phyloP scores from a whole-genome alignment of 2,888 invertebrate species.

The Aquatica leii region DNA sequence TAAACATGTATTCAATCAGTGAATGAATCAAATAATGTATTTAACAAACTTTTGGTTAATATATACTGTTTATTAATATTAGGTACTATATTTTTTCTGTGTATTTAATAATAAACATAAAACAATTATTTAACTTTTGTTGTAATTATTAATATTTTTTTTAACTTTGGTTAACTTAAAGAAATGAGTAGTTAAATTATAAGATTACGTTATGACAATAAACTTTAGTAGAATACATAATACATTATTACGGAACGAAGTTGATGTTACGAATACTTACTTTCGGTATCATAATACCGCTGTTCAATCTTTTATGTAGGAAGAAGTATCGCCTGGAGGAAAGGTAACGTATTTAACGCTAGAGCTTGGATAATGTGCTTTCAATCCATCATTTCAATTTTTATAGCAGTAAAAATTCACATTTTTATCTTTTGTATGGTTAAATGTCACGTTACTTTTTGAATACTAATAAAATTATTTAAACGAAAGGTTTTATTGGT shows the following conservation, averaged over 20 bases:
- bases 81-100: no score
- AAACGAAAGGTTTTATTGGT: neutral
- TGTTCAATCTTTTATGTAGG: slow-evolving; percentile 36
- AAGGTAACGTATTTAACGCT: slow-evolving; percentile 39
- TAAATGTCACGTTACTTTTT: slow-evolving; percentile 35
- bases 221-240: slow-evolving; percentile 16
- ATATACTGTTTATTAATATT: no score
- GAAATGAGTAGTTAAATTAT: no score
- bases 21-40: no score
- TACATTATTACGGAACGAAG: slow-evolving; percentile 26
- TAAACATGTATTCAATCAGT: no score
- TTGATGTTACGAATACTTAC: slow-evolving; percentile 32
- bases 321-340: slow-evolving; percentile 36
- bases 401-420: slow-evolving; percentile 43
- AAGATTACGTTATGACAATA: no score
- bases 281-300: slow-evolving; percentile 33
- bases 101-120: no score
- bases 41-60: no score
- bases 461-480: slow-evolving; percentile 28
- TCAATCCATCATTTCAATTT: slow-evolving; percentile 45
- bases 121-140: no score
- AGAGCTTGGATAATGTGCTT: slow-evolving; percentile 41
- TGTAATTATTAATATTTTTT: no score
- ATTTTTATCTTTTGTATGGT: slow-evolving; percentile 34
- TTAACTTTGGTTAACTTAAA: no score